Percentiles rank a stretch among this genome's conserved stretches.
Conservation (phyloP, 2,113 vertebrate species). For the Steatornis caripensis region DNA sequence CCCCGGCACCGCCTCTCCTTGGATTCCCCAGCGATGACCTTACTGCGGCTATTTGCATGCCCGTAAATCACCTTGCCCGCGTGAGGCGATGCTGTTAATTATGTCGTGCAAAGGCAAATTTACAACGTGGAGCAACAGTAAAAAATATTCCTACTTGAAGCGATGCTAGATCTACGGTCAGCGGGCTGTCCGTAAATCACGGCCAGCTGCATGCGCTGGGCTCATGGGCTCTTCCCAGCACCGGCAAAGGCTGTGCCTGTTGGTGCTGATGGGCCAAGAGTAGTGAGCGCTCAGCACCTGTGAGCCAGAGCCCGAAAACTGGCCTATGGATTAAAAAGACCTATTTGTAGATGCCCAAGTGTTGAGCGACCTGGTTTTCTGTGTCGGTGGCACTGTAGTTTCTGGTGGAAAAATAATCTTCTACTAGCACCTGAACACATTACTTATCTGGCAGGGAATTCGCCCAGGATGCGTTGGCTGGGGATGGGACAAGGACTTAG, state of each 20-base stretch:
- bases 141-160: neutral
- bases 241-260: neutral
- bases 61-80: neutral
- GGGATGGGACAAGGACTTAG: neutral
- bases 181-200: neutral
- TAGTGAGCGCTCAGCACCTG: neutral
- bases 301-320: neutral
- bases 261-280: neutral
- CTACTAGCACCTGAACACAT: neutral
- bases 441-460: neutral
- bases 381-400: neutral
- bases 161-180: neutral
- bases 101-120: neutral
- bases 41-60: neutral
- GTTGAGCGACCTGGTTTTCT: neutral
- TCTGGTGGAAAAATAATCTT: neutral
- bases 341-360: neutral
- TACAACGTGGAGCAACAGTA: neutral
- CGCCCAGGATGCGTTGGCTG: neutral
- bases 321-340: neutral
- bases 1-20: neutral
- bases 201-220: accelerated
- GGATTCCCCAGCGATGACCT: neutral
- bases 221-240: neutral
- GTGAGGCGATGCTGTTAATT: neutral